Conservation (phyloP, 2,113 vertebrate genomes). For the Triplophysa rosa region DNA sequence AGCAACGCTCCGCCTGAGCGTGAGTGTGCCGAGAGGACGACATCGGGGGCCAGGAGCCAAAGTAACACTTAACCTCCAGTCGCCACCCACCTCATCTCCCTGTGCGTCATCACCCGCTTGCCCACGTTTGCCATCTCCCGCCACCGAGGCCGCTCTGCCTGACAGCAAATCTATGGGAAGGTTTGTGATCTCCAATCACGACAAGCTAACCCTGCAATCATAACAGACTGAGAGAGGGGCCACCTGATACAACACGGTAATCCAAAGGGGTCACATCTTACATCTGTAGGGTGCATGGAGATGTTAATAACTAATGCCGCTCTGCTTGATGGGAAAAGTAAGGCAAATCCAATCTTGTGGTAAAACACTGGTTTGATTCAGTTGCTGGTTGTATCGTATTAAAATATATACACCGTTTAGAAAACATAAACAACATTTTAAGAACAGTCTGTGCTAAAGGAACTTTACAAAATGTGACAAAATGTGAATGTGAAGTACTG, state of each 20-base stretch:
- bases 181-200: slow-evolving; percentile 72
- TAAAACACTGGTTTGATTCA: background rate
- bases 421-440: background rate
- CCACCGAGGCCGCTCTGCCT: slow-evolving; percentile 49
- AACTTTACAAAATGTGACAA: background rate
- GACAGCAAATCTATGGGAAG: slow-evolving; percentile 83
- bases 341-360: background rate
- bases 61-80: slow-evolving; percentile 80
- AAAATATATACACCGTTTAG: background rate
- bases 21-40: slow-evolving; percentile 57
- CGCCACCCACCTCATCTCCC: slow-evolving; percentile 70
- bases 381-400: background rate
- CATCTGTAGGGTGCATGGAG: slow-evolving; percentile 34
- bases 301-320: slow-evolving; percentile 19
- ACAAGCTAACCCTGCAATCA: slow-evolving; percentile 73
- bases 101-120: slow-evolving; percentile 43
- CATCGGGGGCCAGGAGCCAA: slow-evolving; percentile 70
- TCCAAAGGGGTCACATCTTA: slow-evolving; percentile 1
- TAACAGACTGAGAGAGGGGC: slow-evolving; percentile 65
- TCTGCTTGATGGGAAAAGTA: slow-evolving; percentile 21
- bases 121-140: background rate
- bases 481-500: slow-evolving; percentile 8
- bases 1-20: slow-evolving; percentile 73
- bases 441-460: background rate
- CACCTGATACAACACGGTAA: slow-evolving; percentile 17